phyloP scores from a whole-genome alignment of 2,797 vertebrate genomes.

The Lateolabrax maculatus region DNA sequence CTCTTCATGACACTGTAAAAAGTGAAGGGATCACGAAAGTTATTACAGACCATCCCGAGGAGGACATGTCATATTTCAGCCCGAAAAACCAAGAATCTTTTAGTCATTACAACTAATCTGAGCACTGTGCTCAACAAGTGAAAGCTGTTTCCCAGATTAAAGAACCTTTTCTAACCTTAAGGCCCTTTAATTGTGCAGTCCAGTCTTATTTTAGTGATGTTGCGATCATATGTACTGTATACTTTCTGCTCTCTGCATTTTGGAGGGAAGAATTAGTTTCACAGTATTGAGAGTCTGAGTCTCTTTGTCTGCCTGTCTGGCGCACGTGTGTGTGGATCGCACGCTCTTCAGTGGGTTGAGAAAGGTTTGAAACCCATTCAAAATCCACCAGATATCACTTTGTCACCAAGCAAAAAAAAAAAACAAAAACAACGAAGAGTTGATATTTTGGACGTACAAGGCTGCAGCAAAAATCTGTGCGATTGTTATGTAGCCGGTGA shows the following conservation, averaged over 20 bases:
- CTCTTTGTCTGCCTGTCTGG: neutral
- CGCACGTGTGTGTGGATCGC: neutral
- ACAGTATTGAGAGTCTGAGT: neutral
- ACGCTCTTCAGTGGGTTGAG: neutral
- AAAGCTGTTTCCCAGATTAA: too few relatives aligned
- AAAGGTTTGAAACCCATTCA: neutral
- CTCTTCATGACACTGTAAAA: too few relatives aligned
- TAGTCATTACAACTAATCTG: too few relatives aligned
- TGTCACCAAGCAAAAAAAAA: neutral
- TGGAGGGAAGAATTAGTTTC: conserved; percentile 8
- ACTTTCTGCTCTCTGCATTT: conserved; percentile 15
- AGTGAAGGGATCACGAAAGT: too few relatives aligned
- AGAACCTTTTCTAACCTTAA: neutral
- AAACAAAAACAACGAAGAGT: neutral
- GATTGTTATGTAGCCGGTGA: neutral
- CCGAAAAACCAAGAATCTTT: too few relatives aligned
- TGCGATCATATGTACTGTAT: neutral
- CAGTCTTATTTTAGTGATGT: conserved; percentile 7
- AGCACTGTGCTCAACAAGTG: too few relatives aligned
- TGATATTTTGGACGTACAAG: neutral
- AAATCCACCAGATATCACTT: neutral
- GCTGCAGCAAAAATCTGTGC: neutral
- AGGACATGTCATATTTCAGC: too few relatives aligned
- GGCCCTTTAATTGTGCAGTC: neutral
- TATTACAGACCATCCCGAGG: too few relatives aligned